These are phyloP conservation scores for Synanthedon andrenaeformis DNA, from an alignment of 2,888 invertebrate species.

Conservation along the genomic window DNA sequence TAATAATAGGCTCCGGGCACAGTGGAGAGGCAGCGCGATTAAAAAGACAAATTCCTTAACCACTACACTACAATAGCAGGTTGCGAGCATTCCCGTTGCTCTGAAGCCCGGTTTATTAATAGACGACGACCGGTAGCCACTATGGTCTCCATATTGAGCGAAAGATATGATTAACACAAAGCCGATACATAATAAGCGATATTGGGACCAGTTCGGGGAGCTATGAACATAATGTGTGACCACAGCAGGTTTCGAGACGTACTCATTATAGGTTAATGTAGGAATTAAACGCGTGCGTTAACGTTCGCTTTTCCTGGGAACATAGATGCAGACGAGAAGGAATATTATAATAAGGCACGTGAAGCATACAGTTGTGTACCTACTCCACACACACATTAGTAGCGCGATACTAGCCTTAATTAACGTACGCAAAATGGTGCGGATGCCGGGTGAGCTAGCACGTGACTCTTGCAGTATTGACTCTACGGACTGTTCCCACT, in stretches of 20 bases:
- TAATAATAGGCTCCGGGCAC: conserved; percentile 62
- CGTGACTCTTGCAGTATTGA: conserved; percentile 18
- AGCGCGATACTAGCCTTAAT: conserved; percentile 19
- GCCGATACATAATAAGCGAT: conserved; percentile 65
- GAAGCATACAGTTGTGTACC: conserved; percentile 8
- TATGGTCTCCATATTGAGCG: conserved; percentile 52
- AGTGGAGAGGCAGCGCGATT: conserved; percentile 54
- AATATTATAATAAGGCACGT: not conserved
- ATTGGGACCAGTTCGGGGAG: conserved; percentile 58
- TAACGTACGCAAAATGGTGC: conserved; percentile 13
- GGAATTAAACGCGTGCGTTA: conserved; percentile 31
- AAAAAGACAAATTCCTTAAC: conserved; percentile 69
- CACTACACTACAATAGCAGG: conserved; percentile 64
- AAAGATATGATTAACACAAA: conserved; percentile 68
- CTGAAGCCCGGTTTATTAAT: conserved; percentile 58
- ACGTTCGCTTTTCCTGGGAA: conserved; percentile 11
- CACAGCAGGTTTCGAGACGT: conserved; percentile 49
- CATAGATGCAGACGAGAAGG: conserved; percentile 2
- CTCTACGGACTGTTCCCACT: not conserved
- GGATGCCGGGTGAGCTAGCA: conserved; percentile 19
- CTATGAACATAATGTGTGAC: conserved; percentile 51
- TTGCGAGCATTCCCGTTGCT: conserved; percentile 50
- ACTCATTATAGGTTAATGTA: conserved; percentile 44
- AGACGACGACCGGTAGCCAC: conserved; percentile 62
- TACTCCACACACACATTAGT: conserved; percentile 15